Base-by-base conservation (phyloP, 2,797 vertebrate species). In the Pteropus rufus region DNA sequence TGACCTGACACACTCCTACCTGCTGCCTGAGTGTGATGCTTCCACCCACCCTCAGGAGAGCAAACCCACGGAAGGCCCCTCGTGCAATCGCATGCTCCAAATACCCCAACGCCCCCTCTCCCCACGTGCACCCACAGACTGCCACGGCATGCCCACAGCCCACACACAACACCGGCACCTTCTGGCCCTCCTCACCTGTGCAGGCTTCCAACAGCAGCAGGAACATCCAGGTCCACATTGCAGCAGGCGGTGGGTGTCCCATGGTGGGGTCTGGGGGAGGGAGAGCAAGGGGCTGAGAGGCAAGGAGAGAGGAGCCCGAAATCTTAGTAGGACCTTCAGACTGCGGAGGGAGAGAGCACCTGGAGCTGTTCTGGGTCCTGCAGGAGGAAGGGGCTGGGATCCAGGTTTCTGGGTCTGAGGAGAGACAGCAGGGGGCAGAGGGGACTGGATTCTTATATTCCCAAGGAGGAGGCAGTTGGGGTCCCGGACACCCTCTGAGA, bases 111-210 rank as follows among this genome's bases (percentile, higher is more conserved):
- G 5, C 0, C 36, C 72, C 11, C 6, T 36, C 21, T 5, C 15
- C 4, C 14, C 41, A 44, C 41, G 10, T 0, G n/a, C 75, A 34
- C 64, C 82, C 65, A n/a, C 44, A 18, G 5, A 9, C 31, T 16
- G 10, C 56, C 19, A 7, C 0, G 7, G 29, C n/a, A 3, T n/a
- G 36, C 56, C 29, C 46, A 12, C 46, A 39, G 41, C 56, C 44
- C 92, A 21, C 19, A 2, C 4, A 1, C 10, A 2, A 29, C 64
- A 10, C 31, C 0, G 7, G 14, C 10, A 14, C 18, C 36, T 23
- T 24, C 24, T 0, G 9, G 7, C 11, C 31, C 62, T 34, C 76
- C 96, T 96, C 94, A 97, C 97, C 97, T 97, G 96, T 49, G 83
- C 89, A 81, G 90, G 60, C 31, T 83, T 87, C 94, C 82, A 93